A percentile compares a stretch with the other conserved stretches of the same genome.
Evolutionary conservation across 2,888 invertebrate species (phyloP).

Genomic region (Augiades crinisus): DNA sequence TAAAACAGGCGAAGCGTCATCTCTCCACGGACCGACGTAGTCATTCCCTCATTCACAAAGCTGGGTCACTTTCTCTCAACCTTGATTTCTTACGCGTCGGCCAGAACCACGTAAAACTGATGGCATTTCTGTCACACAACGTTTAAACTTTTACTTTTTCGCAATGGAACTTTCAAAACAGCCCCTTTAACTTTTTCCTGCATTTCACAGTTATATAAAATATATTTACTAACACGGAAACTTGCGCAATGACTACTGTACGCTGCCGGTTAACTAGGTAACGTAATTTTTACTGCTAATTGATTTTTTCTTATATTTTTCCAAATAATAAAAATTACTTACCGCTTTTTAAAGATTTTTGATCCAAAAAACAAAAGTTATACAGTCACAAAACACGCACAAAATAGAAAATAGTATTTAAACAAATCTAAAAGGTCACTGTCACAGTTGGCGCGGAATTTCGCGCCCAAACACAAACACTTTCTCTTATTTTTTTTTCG

Average conservation of each 20-base stretch:
- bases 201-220: constrained; percentile 49
- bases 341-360: constrained; percentile 26
- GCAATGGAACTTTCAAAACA: constrained; percentile 33
- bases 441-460: constrained; percentile 52
- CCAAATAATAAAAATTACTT: constrained; percentile 21
- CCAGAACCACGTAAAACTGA: constrained; percentile 51
- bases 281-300: constrained; percentile 19
- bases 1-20: constrained; percentile 35
- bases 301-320: background rate
- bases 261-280: constrained; percentile 4
- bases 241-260: constrained; percentile 40
- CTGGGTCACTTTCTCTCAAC: constrained; percentile 76
- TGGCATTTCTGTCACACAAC: constrained; percentile 60
- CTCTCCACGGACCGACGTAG: constrained; percentile 43
- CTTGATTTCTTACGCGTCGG: constrained; percentile 73
- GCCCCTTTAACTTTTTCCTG: constrained; percentile 36
- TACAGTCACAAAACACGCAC: constrained; percentile 57
- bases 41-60: constrained; percentile 42
- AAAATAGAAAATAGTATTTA: constrained; percentile 31
- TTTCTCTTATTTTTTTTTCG: constrained; percentile 28
- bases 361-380: constrained; percentile 26
- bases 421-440: constrained; percentile 50
- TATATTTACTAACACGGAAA: constrained; percentile 40
- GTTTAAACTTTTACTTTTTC: constrained; percentile 74
- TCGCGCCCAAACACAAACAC: constrained; percentile 45